Evolutionary conservation across 2,888 invertebrate species (phyloP), one percentile per base, ranked within the genome.

Genomic region (Drosophila paranaensis): DNA sequence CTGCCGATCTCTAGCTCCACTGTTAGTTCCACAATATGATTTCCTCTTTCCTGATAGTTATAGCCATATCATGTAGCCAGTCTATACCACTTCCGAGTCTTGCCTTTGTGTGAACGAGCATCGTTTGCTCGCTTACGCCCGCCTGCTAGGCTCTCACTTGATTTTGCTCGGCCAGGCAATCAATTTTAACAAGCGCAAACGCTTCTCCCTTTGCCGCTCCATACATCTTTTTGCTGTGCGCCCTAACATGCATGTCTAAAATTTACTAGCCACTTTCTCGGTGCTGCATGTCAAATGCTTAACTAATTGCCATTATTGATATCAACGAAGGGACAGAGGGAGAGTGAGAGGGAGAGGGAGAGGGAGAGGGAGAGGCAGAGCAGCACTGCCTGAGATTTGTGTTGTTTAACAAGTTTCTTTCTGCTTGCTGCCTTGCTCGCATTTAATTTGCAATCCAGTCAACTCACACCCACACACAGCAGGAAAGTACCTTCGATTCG

Each of bases 131-230:
- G 33, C 3, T 4, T 11, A 6, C 2, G 6, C 13, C n/a, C 55
- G 9, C 1, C 13, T 33, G 4, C 20, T 13, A 42, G 11, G 42
- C 13, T 33, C 13, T 30, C 16, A 4, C 42, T 56, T 56, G 50
- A 20, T 45, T 35, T 43, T 27, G 30, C 14, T 55, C 45, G 46
- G 54, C 25, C 63, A 58, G 66, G 70, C 82, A 87, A 83, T 83
- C 88, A 83, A 87, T 83, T 83, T 83, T 76, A 84, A 87, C 88
- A 87, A 84, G 82, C 85, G 35, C 9, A 30, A 33, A 50, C 43
- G 50, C 50, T 48, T 39, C 25, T 5, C 25, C 37, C 3, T n/a
- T 25, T 53, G 39, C 9, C 37, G 35, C 37, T 10, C 14, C 25
- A 51, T 20, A 37, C 35, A 37, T 8, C 25, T n/a, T 39, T 39